Conservation (phyloP, 2,797 vertebrate species). For the Syngnathus acus region DNA sequence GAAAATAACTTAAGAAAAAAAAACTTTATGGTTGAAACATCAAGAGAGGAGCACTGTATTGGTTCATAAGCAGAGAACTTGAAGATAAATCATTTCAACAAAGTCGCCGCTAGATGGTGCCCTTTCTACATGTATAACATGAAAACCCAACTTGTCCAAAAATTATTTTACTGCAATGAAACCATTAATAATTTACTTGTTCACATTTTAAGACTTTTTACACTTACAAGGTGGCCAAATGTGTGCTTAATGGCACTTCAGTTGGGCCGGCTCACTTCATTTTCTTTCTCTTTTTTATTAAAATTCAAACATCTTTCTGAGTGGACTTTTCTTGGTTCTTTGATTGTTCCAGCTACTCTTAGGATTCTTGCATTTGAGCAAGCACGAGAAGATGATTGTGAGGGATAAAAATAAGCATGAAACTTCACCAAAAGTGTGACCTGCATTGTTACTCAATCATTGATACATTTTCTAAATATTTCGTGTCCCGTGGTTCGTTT, state of each 20-base stretch:
- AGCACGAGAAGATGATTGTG: neutral
- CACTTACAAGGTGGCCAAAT: no score
- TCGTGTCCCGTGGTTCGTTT: neutral
- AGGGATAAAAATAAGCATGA: neutral
- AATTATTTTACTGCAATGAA: neutral
- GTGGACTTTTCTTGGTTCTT: no score
- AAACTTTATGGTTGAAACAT: neutral
- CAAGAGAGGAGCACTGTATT: neutral
- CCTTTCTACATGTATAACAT: neutral
- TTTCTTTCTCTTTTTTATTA: no score
- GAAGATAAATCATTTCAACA: neutral
- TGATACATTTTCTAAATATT: neutral
- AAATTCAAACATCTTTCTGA: no score
- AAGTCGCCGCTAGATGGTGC: neutral
- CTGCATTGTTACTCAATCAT: neutral
- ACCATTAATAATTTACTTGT: neutral
- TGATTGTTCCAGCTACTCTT: no score
- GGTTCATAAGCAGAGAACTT: neutral
- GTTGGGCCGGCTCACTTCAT: no score
- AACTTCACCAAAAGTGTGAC: neutral
- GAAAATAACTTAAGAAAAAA: no score
- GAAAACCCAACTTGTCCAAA: neutral
- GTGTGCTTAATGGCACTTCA: no score
- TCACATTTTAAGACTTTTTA: neutral
- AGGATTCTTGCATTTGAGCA: no score